phyloP scores from a whole-genome alignment of 2,797 vertebrate species.

The Pipistrellus kuhlii region DNA sequence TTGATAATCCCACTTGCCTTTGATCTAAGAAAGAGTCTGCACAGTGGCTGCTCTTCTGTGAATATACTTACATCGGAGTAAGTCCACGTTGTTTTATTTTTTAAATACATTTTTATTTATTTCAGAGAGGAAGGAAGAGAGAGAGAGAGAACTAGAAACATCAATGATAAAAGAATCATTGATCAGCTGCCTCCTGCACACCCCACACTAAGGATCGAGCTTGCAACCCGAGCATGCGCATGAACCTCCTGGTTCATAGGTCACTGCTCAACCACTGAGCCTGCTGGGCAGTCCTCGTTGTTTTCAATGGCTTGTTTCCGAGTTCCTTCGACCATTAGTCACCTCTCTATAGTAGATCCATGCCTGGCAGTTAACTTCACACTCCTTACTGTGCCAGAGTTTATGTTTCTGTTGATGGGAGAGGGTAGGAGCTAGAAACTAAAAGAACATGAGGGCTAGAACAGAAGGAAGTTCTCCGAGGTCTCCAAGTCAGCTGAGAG shows the following conservation, averaged over 20 bases:
- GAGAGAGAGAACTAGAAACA: too few relatives aligned
- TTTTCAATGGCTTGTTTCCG: background rate
- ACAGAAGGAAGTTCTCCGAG: conserved; percentile 1
- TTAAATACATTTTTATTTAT: too few relatives aligned
- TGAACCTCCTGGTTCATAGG: too few relatives aligned
- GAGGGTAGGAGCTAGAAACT: background rate
- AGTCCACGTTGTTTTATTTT: background rate
- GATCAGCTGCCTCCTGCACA: too few relatives aligned
- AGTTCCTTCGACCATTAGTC: background rate
- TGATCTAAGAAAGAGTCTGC: background rate
- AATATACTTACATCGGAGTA: background rate
- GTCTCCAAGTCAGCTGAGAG: conserved; percentile 16
- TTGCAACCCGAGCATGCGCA: too few relatives aligned
- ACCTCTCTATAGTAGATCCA: background rate
- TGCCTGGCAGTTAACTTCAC: background rate
- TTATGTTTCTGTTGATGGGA: conserved; percentile 5
- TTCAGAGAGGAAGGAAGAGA: too few relatives aligned
- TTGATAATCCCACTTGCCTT: background rate
- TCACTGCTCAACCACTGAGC: too few relatives aligned
- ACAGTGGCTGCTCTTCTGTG: background rate
- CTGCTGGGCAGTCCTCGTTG: background rate
- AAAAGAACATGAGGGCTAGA: background rate
- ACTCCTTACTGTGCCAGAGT: background rate
- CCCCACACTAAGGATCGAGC: too few relatives aligned
- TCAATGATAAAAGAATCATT: too few relatives aligned